Conservation (phyloP, 2,113 vertebrate genomes). For the Megaceryle torquata region DNA sequence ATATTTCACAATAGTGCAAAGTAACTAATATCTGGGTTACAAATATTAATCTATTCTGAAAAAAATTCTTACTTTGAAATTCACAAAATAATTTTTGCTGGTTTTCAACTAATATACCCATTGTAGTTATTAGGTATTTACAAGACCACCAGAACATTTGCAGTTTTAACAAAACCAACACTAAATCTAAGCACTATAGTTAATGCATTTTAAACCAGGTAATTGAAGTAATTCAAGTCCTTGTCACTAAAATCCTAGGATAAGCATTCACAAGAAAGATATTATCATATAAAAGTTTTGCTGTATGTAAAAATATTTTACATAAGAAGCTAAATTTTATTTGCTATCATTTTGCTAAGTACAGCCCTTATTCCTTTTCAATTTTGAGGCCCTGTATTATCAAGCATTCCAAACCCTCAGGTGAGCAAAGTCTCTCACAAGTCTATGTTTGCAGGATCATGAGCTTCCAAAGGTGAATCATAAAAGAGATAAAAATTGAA, state of each 20-base stretch:
- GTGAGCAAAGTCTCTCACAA: background rate
- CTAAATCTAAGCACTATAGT: background rate
- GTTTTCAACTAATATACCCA: background rate
- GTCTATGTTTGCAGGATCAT: background rate
- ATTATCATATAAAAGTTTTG: background rate
- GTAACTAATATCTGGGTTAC: background rate
- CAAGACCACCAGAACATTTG: background rate
- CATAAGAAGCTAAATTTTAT: background rate
- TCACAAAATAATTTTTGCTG: background rate
- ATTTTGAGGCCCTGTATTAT: background rate
- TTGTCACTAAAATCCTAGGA: background rate
- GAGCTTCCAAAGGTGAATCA: background rate
- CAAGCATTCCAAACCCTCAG: background rate
- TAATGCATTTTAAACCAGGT: background rate
- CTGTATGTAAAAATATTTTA: background rate
- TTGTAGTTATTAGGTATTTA: background rate
- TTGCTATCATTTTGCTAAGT: background rate
- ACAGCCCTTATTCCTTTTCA: background rate
- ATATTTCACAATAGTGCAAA: background rate
- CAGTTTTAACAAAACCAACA: background rate
- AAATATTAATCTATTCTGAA: background rate
- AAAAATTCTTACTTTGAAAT: background rate
- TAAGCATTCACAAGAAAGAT: background rate
- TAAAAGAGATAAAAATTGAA: background rate
- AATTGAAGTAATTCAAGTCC: background rate